Percentiles rank a stretch among this genome's conserved stretches.
Evolutionary conservation across 2,888 invertebrate species (phyloP).

Genomic region (Pasiphila rectangulata): DNA sequence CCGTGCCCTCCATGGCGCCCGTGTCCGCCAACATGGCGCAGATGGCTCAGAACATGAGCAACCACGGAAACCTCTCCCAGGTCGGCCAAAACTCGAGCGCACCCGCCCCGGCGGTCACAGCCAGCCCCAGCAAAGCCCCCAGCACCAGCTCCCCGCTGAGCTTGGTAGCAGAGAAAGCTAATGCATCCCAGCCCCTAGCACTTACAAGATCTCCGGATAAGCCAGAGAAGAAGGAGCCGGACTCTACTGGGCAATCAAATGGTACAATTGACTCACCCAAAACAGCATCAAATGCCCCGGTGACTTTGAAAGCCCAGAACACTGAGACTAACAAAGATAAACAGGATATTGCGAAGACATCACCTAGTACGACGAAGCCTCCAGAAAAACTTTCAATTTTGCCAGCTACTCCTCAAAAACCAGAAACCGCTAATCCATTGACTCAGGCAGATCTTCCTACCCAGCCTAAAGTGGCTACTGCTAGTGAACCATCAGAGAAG

Average conservation of each 20-base stretch:
- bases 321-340: constrained; percentile 67
- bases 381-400: constrained; percentile 61
- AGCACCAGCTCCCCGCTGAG: constrained; percentile 67
- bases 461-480: constrained; percentile 64
- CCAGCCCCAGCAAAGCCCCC: constrained; percentile 60
- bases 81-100: constrained; percentile 65
- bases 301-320: constrained; percentile 61
- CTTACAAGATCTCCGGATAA: constrained; percentile 74
- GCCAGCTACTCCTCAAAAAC: constrained; percentile 61
- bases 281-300: constrained; percentile 54
- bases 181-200: constrained; percentile 60
- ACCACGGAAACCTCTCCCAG: constrained; percentile 75
- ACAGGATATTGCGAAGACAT: constrained; percentile 69
- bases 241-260: constrained; percentile 65
- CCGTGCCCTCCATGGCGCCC: constrained; percentile 74
- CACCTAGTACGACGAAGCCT: constrained; percentile 72
- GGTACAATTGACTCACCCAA: constrained; percentile 72
- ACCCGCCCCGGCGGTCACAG: constrained; percentile 52
- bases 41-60: constrained; percentile 78
- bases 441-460: constrained; percentile 50
- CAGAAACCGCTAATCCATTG: constrained; percentile 49
- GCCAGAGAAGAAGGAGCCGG: constrained; percentile 71
- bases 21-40: constrained; percentile 77
- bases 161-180: constrained; percentile 67
- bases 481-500: constrained; percentile 65